phyloP scores from a whole-genome alignment of 1,140 invertebrate genomes.

The Aradophagus sp. region DNA sequence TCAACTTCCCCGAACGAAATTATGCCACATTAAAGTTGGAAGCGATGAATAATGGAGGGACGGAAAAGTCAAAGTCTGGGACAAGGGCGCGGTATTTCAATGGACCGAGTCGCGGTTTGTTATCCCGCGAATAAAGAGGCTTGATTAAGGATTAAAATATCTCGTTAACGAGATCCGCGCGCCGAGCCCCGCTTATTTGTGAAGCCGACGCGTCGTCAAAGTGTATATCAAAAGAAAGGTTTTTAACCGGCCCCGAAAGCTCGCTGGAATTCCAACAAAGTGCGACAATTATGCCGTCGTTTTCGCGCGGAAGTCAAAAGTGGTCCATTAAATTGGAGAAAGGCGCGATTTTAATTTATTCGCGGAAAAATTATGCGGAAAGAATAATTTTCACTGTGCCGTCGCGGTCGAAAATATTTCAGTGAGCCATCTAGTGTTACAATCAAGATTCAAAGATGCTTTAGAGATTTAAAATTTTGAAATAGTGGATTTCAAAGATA shows the following conservation, averaged over 20 bases:
- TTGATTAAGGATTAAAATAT: slow-evolving; percentile 59
- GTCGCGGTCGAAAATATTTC: too few relatives aligned
- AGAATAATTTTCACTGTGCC: too few relatives aligned
- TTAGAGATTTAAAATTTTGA: too few relatives aligned
- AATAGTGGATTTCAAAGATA: too few relatives aligned
- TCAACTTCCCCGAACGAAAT: slow-evolving; percentile 39
- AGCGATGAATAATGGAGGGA: slow-evolving; percentile 42
- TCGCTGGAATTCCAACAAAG: slow-evolving; percentile 33
- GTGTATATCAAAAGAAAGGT: slow-evolving; percentile 31
- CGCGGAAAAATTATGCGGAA: too few relatives aligned
- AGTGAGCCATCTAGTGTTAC: too few relatives aligned
- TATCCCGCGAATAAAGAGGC: slow-evolving; percentile 40
- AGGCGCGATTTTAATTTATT: too few relatives aligned
- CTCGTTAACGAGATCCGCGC: slow-evolving; percentile 53
- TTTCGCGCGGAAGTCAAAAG: too few relatives aligned
- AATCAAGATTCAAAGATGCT: too few relatives aligned
- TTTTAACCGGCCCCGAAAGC: slow-evolving; percentile 20
- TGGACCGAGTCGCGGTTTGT: slow-evolving; percentile 43
- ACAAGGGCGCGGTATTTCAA: slow-evolving; percentile 27
- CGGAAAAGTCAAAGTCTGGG: slow-evolving; percentile 41
- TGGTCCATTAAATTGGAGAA: not conserved
- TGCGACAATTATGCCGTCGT: slow-evolving; percentile 13
- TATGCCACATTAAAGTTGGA: slow-evolving; percentile 38
- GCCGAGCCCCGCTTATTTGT: slow-evolving; percentile 42
- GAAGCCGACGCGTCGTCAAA: slow-evolving; percentile 35